phyloP scores from a whole-genome alignment of 92 coral and sea anemone genomes.

The Siderastrea siderea region DNA sequence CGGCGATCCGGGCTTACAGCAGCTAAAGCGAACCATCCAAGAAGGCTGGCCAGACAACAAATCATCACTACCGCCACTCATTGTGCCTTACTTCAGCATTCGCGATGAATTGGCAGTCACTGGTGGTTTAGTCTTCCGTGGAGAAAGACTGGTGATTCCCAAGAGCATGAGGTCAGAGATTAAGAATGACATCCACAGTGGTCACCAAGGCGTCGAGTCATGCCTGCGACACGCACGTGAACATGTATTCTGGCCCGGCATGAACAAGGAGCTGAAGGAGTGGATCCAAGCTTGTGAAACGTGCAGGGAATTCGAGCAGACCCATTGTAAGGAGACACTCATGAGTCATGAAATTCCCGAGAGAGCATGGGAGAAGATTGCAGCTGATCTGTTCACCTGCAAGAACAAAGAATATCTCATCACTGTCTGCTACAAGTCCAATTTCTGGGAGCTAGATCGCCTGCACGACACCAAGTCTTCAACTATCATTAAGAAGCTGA shows the following conservation, averaged over 20 bases:
- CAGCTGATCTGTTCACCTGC: not conserved
- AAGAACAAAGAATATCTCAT: too few species aligned
- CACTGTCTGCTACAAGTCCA: not conserved
- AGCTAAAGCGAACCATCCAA: constrained; percentile 15
- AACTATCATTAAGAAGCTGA: not conserved
- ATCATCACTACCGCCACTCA: not conserved
- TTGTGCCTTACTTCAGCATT: constrained; percentile 11
- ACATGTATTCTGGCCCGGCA: constrained; percentile 35
- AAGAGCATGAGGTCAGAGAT: constrained; percentile 1
- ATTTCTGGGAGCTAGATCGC: constrained; percentile 27
- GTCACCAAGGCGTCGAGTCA: constrained; percentile 20
- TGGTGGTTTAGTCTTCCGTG: constrained; percentile 25
- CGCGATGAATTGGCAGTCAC: constrained; percentile 20
- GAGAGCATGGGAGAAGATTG: constrained; percentile 8
- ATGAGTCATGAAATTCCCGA: too few species aligned
- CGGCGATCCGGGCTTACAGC: constrained; percentile 16
- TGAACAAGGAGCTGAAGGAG: constrained; percentile 18
- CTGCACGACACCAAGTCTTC: constrained; percentile 3
- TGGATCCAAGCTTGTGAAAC: constrained; percentile 1
- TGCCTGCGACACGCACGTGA: constrained; percentile 5
- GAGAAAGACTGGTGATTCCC: constrained; percentile 23
- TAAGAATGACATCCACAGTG: constrained; percentile 20
- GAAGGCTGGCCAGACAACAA: constrained; percentile 49
- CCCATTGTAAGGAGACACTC: constrained; percentile 16
- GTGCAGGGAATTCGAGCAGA: constrained; percentile 8